Evolutionary conservation across 2,113 vertebrate genomes (phyloP).

Genomic region (Dipodomys ordii): DNA sequence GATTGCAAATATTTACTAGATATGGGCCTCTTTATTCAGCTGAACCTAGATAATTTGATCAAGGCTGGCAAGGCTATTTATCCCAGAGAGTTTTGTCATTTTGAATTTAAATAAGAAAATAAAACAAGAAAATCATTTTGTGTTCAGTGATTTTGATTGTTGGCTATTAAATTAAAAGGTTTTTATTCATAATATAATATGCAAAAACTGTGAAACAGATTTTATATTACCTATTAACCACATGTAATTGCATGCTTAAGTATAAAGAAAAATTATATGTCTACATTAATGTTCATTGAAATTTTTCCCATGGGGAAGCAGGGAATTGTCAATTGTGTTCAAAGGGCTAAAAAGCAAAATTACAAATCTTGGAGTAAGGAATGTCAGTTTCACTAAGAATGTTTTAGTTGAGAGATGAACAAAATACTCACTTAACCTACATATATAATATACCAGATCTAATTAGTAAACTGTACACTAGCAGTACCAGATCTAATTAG

Average conservation of each 20-base stretch:
- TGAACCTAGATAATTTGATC: conserved; percentile 81
- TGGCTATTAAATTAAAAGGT: conserved; percentile 62
- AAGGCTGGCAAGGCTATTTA: conserved; percentile 74
- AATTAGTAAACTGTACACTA: conserved; percentile 28
- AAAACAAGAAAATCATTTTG: neutral
- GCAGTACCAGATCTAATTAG: conserved; percentile 16
- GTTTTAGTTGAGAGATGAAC: conserved; percentile 65
- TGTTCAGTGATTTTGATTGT: conserved; percentile 48
- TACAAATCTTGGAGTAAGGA: conserved; percentile 56
- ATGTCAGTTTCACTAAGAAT: conserved; percentile 4
- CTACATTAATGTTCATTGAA: conserved; percentile 60
- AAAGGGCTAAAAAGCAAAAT: conserved; percentile 50
- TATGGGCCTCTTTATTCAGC: conserved; percentile 70
- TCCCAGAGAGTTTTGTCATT: conserved; percentile 65
- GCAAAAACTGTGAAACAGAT: conserved; percentile 40
- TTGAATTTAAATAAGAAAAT: conserved; percentile 66
- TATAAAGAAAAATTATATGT: conserved; percentile 43
- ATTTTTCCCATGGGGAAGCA: conserved; percentile 55
- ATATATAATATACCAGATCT: neutral
- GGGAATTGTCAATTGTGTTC: conserved; percentile 61
- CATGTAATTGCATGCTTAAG: conserved; percentile 15
- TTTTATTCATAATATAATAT: conserved; percentile 58
- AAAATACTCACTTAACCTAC: conserved; percentile 50
- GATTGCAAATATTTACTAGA: conserved; percentile 86
- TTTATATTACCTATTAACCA: conserved; percentile 34